Conservation (phyloP, 2,797 vertebrate species). For the Taenioides sp. region DNA sequence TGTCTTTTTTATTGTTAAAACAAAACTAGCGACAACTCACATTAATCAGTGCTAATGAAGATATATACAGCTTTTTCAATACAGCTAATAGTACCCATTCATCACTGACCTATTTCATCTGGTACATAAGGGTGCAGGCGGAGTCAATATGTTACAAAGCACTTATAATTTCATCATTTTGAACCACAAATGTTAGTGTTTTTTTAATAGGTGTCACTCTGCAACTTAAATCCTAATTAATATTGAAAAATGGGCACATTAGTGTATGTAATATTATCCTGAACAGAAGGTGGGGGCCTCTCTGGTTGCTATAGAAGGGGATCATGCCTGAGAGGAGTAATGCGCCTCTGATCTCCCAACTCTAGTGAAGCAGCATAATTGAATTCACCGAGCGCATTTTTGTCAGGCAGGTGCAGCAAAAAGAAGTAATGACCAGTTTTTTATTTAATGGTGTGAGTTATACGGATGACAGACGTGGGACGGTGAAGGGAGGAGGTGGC, state of each 20-base stretch:
- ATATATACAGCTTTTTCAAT: conserved; percentile 12
- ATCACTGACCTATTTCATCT: conserved; percentile 14
- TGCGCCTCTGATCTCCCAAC: conserved; percentile 30
- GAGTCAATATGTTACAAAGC: conserved; percentile 5
- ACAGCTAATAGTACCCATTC: conserved; percentile 6
- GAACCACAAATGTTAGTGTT: neutral
- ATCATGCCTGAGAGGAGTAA: conserved; percentile 35
- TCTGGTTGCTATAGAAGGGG: conserved; percentile 29
- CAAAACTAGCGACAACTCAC: conserved; percentile 4
- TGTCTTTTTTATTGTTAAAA: conserved; percentile 12
- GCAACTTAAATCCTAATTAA: conserved; percentile 23
- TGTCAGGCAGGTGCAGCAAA: conserved; percentile 40
- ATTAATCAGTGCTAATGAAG: conserved; percentile 13
- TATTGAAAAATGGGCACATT: conserved; percentile 39
- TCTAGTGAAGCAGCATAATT: conserved; percentile 50
- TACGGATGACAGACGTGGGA: conserved; percentile 32
- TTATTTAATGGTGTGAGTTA: conserved; percentile 29
- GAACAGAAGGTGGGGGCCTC: conserved; percentile 26
- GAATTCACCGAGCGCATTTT: conserved; percentile 40
- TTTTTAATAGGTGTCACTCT: neutral
- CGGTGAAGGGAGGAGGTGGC: conserved; percentile 24
- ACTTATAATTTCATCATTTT: conserved; percentile 3
- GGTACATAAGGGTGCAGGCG: neutral
- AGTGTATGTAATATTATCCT: conserved; percentile 35
- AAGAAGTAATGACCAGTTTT: conserved; percentile 28